Percentiles rank a stretch among this genome's conserved stretches.
These are phyloP conservation scores for Wiebesia pumilae DNA, from an alignment of 1,140 invertebrate species.

Conservation along the genomic window DNA sequence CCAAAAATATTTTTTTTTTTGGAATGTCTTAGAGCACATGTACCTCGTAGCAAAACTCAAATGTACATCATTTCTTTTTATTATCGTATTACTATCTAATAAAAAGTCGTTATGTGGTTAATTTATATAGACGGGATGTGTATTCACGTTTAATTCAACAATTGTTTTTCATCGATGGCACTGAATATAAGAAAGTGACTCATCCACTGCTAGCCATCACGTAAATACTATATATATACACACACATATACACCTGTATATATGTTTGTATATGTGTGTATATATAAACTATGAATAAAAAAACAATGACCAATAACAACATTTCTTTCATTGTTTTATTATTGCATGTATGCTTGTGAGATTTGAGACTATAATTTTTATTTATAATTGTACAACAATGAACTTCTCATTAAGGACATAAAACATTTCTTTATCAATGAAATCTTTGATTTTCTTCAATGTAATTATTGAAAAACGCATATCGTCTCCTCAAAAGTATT, in stretches of 20 bases:
- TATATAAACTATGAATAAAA: constrained; percentile 30
- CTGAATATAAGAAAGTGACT: constrained; percentile 23
- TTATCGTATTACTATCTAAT: constrained; percentile 9
- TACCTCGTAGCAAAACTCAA: constrained; percentile 22
- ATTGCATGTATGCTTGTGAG: constrained; percentile 12
- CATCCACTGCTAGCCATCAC: constrained; percentile 9
- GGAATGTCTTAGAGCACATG: constrained; percentile 46
- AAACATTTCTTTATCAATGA: too few relatives aligned
- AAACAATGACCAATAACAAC: constrained; percentile 13
- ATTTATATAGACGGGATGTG: constrained; percentile 15
- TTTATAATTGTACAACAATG: background rate
- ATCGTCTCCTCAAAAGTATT: too few relatives aligned
- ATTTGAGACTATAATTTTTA: constrained; percentile 16
- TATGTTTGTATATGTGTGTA: constrained; percentile 23
- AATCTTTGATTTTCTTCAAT: too few relatives aligned
- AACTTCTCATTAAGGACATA: background rate
- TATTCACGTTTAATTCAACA: constrained; percentile 38
- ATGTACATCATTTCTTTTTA: constrained; percentile 29
- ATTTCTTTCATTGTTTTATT: constrained; percentile 30
- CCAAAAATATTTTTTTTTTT: constrained; percentile 46
- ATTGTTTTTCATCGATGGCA: constrained; percentile 40
- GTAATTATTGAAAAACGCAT: too few relatives aligned
- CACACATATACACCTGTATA: background rate
- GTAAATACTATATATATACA: too few relatives aligned
- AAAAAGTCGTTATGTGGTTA: background rate